Percentiles rank a stretch among this genome's conserved stretches.
phyloP scores from a whole-genome alignment of 1,140 invertebrate genomes.

The Eupristina koningsbergeri region DNA sequence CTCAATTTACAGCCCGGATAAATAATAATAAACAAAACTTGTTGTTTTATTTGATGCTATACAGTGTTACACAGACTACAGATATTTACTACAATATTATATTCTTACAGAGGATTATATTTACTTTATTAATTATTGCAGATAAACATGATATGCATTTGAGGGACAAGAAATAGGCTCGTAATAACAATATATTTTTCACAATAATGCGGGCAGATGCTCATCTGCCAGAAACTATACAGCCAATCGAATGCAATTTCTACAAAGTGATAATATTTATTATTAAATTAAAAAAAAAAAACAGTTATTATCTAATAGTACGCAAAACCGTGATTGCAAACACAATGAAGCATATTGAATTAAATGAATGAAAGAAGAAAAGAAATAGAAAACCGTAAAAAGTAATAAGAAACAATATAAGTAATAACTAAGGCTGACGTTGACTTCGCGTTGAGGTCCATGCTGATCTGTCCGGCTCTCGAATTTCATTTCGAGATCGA shows the following conservation, averaged over 20 bases:
- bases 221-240: constrained; percentile 64
- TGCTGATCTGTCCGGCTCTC: constrained; percentile 41
- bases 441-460: constrained; percentile 33
- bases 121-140: constrained; percentile 73
- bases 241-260: constrained; percentile 71
- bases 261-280: constrained; percentile 73
- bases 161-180: constrained; percentile 60
- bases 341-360: constrained; percentile 70
- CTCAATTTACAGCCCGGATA: constrained; percentile 47
- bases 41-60: constrained; percentile 75
- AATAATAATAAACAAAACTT: constrained; percentile 63
- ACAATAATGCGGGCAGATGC: constrained; percentile 63
- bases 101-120: constrained; percentile 75
- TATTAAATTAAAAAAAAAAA: constrained; percentile 59
- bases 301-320: constrained; percentile 61
- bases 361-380: constrained; percentile 45
- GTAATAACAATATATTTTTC: constrained; percentile 70
- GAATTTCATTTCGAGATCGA: constrained; percentile 43
- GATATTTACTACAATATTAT: constrained; percentile 75
- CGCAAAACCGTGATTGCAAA: constrained; percentile 70
- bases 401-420: constrained; percentile 60
- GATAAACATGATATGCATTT: constrained; percentile 68
- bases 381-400: constrained; percentile 39
- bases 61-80: constrained; percentile 75
- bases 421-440: constrained; percentile 58